Conservation (phyloP, 2,113 vertebrate genomes). For the Amblyornis subalaris region DNA sequence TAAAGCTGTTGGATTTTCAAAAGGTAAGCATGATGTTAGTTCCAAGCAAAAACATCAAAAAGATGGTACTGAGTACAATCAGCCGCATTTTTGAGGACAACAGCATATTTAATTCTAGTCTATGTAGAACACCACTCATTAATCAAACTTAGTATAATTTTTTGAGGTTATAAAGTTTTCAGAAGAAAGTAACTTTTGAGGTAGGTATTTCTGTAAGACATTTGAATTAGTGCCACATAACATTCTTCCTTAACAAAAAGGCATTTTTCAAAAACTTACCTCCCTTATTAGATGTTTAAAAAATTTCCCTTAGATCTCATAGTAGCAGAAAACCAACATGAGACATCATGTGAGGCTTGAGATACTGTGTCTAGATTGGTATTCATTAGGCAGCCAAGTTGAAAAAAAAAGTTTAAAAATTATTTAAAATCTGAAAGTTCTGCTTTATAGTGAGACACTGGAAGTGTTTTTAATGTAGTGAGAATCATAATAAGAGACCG, state of each 20-base stretch:
- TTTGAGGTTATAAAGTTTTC: not conserved
- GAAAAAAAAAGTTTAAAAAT: not conserved
- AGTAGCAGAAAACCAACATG: not conserved
- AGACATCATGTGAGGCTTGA: not conserved
- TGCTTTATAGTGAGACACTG: not conserved
- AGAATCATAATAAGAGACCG: not conserved
- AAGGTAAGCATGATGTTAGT: not conserved
- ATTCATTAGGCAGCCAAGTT: not conserved
- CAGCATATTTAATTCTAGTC: not conserved
- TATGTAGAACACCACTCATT: not conserved
- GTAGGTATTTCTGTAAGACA: not conserved
- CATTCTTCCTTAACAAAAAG: not conserved
- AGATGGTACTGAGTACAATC: not conserved
- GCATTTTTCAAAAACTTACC: not conserved
- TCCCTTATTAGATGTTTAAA: not conserved
- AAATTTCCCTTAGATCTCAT: not conserved
- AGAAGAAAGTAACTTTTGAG: not conserved
- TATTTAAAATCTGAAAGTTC: not conserved
- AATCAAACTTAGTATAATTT: not conserved
- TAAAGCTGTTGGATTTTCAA: not conserved
- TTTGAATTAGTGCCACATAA: not conserved
- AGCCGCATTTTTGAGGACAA: not conserved
- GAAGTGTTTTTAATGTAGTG: not conserved
- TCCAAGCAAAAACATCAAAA: not conserved
- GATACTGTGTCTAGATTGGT: not conserved